Conservation (phyloP, 2,888 invertebrate species). For the Biston stratarius region DNA sequence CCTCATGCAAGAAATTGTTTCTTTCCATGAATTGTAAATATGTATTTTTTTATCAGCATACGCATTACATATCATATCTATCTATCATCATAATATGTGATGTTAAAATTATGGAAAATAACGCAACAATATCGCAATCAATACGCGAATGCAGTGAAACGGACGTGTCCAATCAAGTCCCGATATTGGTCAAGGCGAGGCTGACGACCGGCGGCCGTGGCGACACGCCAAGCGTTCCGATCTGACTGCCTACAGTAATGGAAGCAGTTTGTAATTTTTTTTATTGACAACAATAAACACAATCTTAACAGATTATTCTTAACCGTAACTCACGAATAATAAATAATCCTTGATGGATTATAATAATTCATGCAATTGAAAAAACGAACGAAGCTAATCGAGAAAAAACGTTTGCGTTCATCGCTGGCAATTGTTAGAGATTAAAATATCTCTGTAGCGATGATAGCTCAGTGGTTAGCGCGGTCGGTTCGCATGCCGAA, state of each 20-base stretch:
- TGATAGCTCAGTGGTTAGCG: no score
- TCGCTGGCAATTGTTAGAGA: slow-evolving; percentile 42
- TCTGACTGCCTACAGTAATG: slow-evolving; percentile 59
- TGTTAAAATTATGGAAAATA: slow-evolving; percentile 57
- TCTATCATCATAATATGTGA: slow-evolving; percentile 29
- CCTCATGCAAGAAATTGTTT: slow-evolving; percentile 12
- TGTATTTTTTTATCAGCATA: slow-evolving; percentile 23
- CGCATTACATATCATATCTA: slow-evolving; percentile 14
- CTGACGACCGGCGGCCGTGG: slow-evolving; percentile 68
- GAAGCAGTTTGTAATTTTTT: slow-evolving; percentile 73
- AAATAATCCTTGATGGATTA: slow-evolving; percentile 49
- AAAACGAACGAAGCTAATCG: slow-evolving; percentile 42
- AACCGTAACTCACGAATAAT: slow-evolving; percentile 45
- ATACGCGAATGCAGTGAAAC: slow-evolving; percentile 64
- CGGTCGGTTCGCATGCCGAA: no score
- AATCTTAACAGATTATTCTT: slow-evolving; percentile 52
- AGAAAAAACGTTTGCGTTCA: slow-evolving; percentile 49
- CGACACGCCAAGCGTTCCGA: slow-evolving; percentile 69
- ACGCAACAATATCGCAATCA: slow-evolving; percentile 64
- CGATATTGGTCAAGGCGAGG: slow-evolving; percentile 83
- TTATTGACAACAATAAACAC: slow-evolving; percentile 68
- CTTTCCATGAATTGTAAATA: slow-evolving; percentile 6
- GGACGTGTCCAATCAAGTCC: slow-evolving; percentile 67
- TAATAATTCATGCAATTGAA: slow-evolving; percentile 48
- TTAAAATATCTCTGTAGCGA: no score